phyloP scores from a whole-genome alignment of 2,888 invertebrate species.

The Tachina fera region DNA sequence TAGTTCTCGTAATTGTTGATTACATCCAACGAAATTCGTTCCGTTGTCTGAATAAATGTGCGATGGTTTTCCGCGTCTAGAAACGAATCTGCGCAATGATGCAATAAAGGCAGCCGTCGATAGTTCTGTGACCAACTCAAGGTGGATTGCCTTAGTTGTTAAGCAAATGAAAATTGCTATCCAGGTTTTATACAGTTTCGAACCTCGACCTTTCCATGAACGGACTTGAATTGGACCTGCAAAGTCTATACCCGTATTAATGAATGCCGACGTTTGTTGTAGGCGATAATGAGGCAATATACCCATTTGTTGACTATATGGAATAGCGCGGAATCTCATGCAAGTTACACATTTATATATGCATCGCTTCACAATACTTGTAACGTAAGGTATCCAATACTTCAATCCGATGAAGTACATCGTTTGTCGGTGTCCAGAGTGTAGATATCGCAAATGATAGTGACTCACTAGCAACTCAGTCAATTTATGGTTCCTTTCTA shows the following conservation, averaged over 20 bases:
- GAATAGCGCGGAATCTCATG: slow-evolving; percentile 44
- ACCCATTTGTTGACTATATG: slow-evolving; percentile 69
- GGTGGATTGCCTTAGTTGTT: slow-evolving; percentile 74
- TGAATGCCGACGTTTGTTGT: slow-evolving; percentile 69
- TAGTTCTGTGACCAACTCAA: slow-evolving; percentile 73
- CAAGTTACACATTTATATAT: slow-evolving; percentile 20
- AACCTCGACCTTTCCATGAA: slow-evolving; percentile 71
- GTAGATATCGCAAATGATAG: slow-evolving; percentile 60
- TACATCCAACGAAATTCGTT: too few relatives aligned
- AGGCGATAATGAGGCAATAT: slow-evolving; percentile 65
- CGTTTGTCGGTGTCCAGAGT: slow-evolving; percentile 49
- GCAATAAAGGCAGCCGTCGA: slow-evolving; percentile 75
- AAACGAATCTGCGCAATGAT: slow-evolving; percentile 74
- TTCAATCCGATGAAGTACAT: too few relatives aligned
- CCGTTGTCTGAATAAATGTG: slow-evolving; percentile 64
- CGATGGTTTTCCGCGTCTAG: slow-evolving; percentile 65
- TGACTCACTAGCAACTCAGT: slow-evolving; percentile 57
- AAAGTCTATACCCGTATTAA: slow-evolving; percentile 72
- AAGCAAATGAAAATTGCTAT: slow-evolving; percentile 74
- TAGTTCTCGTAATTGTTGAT: too few relatives aligned
- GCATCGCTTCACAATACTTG: slow-evolving; percentile 55
- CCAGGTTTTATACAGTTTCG: slow-evolving; percentile 73
- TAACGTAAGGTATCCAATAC: too few relatives aligned
- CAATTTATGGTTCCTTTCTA: slow-evolving; percentile 61
- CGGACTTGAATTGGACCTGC: slow-evolving; percentile 72